Conservation (phyloP, 1,140 invertebrate species). For the Tribolium madens region DNA sequence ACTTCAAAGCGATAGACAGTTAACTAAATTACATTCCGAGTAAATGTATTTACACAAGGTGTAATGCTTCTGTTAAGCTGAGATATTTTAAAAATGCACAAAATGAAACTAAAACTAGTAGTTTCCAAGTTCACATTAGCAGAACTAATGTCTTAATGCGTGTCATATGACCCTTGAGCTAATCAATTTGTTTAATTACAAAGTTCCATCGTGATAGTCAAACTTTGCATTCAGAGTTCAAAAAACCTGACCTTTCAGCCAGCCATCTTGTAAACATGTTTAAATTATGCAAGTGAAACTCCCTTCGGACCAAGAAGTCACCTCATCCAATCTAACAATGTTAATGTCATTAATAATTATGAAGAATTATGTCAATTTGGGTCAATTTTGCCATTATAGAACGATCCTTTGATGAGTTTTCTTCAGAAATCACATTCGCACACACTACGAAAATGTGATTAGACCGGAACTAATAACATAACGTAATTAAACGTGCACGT, state of each 20-base stretch:
- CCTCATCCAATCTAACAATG: neutral
- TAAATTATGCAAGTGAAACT: neutral
- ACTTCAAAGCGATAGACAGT: no score
- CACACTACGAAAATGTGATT: slow-evolving; percentile 15
- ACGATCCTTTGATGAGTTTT: neutral
- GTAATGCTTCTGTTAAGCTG: no score
- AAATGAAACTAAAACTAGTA: no score
- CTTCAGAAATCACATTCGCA: neutral
- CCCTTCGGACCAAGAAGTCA: neutral
- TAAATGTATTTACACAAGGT: no score
- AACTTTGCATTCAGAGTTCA: no score
- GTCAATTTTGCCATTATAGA: neutral
- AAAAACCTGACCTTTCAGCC: neutral
- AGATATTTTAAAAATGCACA: no score
- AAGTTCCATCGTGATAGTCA: neutral
- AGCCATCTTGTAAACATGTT: neutral
- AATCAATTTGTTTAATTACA: neutral
- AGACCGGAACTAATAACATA: slow-evolving; percentile 17
- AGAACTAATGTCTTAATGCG: neutral
- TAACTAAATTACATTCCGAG: no score
- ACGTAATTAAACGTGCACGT: slow-evolving; percentile 14
- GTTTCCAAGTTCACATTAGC: neutral
- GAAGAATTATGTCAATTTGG: neutral
- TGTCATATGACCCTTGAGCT: neutral
- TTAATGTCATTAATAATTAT: neutral